Base-by-base conservation (phyloP, 2,797 vertebrate genomes). In the Pristis pectinata region DNA sequence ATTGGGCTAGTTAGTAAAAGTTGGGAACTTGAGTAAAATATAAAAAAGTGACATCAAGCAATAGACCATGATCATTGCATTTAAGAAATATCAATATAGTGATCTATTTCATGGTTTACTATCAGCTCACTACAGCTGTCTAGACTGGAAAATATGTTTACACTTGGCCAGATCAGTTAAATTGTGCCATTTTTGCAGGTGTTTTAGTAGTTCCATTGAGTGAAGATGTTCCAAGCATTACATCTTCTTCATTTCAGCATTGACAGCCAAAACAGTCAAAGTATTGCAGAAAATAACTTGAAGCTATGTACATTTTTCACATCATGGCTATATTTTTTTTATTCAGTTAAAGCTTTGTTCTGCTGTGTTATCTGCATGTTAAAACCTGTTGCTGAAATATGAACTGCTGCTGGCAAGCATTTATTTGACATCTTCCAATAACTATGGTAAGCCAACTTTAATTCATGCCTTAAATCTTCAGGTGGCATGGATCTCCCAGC, bases 191-290 rank as follows among this genome's bases (percentile, higher is more conserved):
- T 70, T 64, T 93, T 72, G 67, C 41, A 93, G 24, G 64, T 74
- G 92, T 72, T 93, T 93, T 74, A 49, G 27, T 72, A 49, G 49
- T 53, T 72, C 24, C 70, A 93, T 49, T 27, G 67, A 93, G 92
- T 93, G 70, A 93, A 53, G 67, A 93, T 44, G 41, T 24, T 72
- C 27, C 67, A 93, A 74, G 44, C 67, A 93, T 37, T 93, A 70
- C 61, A 70, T 93, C 11, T 49, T 93, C 24, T 44, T 93, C 13
- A 49, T 74, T 74, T 49, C 30, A 53, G 22, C 67, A 30, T 3
- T 70, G 27, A 93, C 27, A 74, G 67, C 41, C 92, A 72, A 74
- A 30, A 49, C 27, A 93, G 92, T 24, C 11, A 93, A 72, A 93
- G 41, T 24, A 30, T 3, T 61, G 27, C n/a, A 92, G 70, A 70